Conservation (phyloP, 2,888 invertebrate species). For the Spialia ferax region DNA sequence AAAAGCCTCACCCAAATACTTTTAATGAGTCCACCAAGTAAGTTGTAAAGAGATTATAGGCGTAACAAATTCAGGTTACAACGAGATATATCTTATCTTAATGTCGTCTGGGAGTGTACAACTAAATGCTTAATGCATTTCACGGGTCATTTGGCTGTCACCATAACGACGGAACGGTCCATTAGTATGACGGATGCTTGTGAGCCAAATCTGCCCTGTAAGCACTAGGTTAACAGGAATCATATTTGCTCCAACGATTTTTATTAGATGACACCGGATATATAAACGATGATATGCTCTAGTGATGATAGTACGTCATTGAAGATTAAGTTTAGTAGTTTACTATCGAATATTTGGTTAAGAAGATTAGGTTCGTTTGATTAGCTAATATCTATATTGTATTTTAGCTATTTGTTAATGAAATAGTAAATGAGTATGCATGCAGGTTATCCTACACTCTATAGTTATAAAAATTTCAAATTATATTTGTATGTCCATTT, state of each 20-base stretch:
- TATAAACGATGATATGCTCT: neutral
- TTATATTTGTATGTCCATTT: no score
- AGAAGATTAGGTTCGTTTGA: no score
- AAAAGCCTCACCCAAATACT: no score
- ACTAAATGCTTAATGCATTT: slow-evolving; percentile 15
- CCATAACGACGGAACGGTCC: slow-evolving; percentile 23
- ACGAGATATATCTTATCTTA: neutral
- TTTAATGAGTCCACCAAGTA: no score
- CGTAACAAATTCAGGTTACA: neutral
- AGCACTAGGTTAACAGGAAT: slow-evolving; percentile 7
- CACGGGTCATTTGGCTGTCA: slow-evolving; percentile 20
- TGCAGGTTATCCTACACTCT: no score
- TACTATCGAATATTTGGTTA: no score
- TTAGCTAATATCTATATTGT: no score
- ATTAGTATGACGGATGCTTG: slow-evolving; percentile 23
- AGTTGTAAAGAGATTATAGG: no score
- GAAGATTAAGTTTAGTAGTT: no score
- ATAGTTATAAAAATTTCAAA: no score
- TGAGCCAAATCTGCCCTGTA: slow-evolving; percentile 3
- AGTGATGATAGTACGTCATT: neutral
- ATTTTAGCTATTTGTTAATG: no score
- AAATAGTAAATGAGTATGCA: no score
- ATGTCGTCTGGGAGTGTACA: neutral
- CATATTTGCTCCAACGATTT: neutral
- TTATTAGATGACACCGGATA: neutral